phyloP scores from a whole-genome alignment of 1,140 invertebrate species.

The Phocides pigmalion region DNA sequence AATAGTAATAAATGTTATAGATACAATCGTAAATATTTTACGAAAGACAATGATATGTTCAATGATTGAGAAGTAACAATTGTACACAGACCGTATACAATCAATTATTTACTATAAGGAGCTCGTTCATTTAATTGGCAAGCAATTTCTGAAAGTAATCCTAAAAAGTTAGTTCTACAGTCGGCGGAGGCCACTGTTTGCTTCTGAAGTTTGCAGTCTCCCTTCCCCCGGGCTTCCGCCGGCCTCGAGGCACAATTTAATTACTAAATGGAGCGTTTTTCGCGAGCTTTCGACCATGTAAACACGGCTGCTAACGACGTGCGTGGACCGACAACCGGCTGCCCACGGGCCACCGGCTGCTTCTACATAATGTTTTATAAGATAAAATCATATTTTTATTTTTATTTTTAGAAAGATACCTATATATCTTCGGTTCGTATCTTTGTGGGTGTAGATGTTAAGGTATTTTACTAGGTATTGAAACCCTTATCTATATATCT shows the following conservation, averaged over 20 bases:
- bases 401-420: too few relatives aligned
- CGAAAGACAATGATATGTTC: background rate
- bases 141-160: conserved; percentile 49
- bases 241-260: conserved; percentile 65
- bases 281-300: conserved; percentile 50
- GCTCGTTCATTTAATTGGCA: conserved; percentile 43
- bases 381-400: too few relatives aligned
- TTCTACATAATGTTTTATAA: background rate
- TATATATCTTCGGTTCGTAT: too few relatives aligned
- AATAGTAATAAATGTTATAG: too few relatives aligned
- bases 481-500: too few relatives aligned
- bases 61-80: background rate
- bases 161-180: conserved; percentile 32
- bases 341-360: background rate
- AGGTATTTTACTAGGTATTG: too few relatives aligned
- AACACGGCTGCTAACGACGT: conserved; percentile 33
- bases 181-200: conserved; percentile 51
- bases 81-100: background rate
- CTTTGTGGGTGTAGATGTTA: too few relatives aligned
- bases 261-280: conserved; percentile 75
- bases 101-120: conserved; percentile 29
- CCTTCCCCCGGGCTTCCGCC: conserved; percentile 28
- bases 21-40: too few relatives aligned
- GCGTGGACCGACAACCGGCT: conserved; percentile 13
- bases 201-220: conserved; percentile 51